Base-by-base conservation (phyloP, 2,113 vertebrate species). In the Guaruba guarouba region DNA sequence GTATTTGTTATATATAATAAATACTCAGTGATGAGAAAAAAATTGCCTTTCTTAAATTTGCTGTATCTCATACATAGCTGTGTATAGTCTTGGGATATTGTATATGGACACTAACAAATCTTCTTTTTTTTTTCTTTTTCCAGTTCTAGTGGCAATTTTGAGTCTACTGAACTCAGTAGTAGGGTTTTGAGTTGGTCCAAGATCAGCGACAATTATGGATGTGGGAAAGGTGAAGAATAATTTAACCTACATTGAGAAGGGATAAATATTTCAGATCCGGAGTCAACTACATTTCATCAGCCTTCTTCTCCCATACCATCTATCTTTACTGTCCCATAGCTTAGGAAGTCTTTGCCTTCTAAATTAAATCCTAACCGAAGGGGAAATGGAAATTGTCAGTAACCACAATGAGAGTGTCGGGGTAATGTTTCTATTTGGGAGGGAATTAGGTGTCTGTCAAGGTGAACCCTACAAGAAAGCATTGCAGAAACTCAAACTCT, bases 1-100 rank as follows among this genome's bases (percentile, higher is more conserved):
- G 98, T 98, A 98, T 98, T 98, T 98, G 98, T 98, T 98, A 98
- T 98, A 98, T 98, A 98, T 98, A 98, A 98, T 98, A 98, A 98
- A 98, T 98, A 97, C 98, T 98, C 98, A 98, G 97, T 98, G 97
- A 98, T 98, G 98, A 98, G 98, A 98, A 98, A 96, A 98, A 97
- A 86, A 95, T 73, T 96, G 97, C 97, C 97, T 97, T 97, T 98
- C 98, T 98, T 98, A 98, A 97, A 97, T 98, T 96, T 95, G 97
- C 97, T 87, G 91, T 97, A 97, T 96, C 96, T 97, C 93, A 92
- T 96, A 97, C 93, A 92, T 96, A 97, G 93, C 80, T 97, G 81
- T 97, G 94, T 96, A 92, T 95, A 95, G 59, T 91, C 93, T 76
- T 64, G 85, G 92, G 96, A 67, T 93, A 23, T 93, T 93, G 75